A percentile compares a stretch with the other conserved stretches of the same genome.
Evolutionary conservation across 1,140 invertebrate genomes (phyloP).

Genomic region (Zaprionus davidi): DNA sequence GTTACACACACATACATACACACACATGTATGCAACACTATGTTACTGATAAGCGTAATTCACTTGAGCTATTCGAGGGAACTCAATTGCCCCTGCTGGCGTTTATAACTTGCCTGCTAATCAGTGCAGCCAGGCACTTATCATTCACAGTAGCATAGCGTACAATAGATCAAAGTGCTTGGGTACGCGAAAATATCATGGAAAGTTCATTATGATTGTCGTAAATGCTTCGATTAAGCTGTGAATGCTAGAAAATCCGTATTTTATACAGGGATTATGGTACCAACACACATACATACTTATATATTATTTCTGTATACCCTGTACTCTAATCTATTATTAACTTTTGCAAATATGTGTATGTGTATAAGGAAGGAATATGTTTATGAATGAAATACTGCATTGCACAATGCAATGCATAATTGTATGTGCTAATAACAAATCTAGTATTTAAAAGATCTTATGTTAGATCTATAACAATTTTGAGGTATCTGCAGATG

Average conservation of each 20-base stretch:
- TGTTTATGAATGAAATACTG: neutral
- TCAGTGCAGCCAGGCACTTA: constrained; percentile 26
- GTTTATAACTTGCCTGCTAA: constrained; percentile 23
- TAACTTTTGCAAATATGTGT: neutral
- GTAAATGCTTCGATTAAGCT: neutral
- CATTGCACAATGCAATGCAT: neutral
- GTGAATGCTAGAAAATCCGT: constrained; percentile 3
- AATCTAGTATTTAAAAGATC: neutral
- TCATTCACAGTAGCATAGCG: constrained; percentile 30
- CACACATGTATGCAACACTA: neutral
- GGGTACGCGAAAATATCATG: neutral
- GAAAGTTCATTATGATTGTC: constrained; percentile 4
- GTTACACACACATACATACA: neutral
- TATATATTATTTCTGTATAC: neutral
- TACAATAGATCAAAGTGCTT: constrained; percentile 37
- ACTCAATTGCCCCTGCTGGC: constrained; percentile 10
- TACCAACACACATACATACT: neutral
- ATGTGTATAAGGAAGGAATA: neutral
- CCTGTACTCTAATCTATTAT: neutral
- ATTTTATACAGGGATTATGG: neutral
- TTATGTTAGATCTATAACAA: neutral
- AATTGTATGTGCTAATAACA: neutral
- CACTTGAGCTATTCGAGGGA: neutral
- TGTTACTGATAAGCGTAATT: constrained; percentile 28
- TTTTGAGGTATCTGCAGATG: neutral